Evolutionary conservation across 2,888 invertebrate species (phyloP), one percentile per base, ranked within the genome.

Genomic region (Pachymerium ferrugineum): DNA sequence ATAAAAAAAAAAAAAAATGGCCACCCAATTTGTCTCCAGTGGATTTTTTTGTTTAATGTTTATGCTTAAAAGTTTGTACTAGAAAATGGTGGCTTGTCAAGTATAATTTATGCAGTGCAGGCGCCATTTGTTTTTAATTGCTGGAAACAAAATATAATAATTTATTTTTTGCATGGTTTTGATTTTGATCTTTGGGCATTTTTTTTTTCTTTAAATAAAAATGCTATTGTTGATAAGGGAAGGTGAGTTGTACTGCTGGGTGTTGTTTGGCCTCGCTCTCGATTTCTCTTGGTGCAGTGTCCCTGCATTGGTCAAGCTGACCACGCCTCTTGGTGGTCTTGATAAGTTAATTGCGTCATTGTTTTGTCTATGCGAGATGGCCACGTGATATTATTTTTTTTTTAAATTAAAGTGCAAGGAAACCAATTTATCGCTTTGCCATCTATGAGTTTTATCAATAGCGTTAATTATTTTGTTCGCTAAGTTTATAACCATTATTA

Each of bases 271-370:
- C 54, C 54, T 54, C 28, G 54, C 25, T 19, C 54, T 54, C 54
- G 54, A 25, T 54, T 25, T 47, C 19, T 47, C 22, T 8, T 54
- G n/a, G n/a, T n/a, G n/a, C n/a, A n/a, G 25, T 54, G 54, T 54
- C 54, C 54, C 54, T 54, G 54, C 54, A 54, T 54, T 54, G 54
- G 54, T 54, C 54, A 54, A 54, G 54, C 54, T 54, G 54, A 54
- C 54, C 54, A 54, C 54, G 54, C 54, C 54, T 54, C 25, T 1
- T 14, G 6, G 25, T 25, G 25, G 54, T 54, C 54, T 54, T 54
- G 54, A 54, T 47, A 25, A 54, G 54, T 14, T 54, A 54, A 54
- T 54, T 54, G 54, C 25, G 22, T 54, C 54, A 54, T 54, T 54
- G 54, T 54, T 54, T 54, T 54, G 12, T n/a, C n/a, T 14, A 54